Evolutionary conservation across 1,140 invertebrate genomes (phyloP), one percentile per base, ranked within the genome.

Genomic region (Thrips palmi): DNA sequence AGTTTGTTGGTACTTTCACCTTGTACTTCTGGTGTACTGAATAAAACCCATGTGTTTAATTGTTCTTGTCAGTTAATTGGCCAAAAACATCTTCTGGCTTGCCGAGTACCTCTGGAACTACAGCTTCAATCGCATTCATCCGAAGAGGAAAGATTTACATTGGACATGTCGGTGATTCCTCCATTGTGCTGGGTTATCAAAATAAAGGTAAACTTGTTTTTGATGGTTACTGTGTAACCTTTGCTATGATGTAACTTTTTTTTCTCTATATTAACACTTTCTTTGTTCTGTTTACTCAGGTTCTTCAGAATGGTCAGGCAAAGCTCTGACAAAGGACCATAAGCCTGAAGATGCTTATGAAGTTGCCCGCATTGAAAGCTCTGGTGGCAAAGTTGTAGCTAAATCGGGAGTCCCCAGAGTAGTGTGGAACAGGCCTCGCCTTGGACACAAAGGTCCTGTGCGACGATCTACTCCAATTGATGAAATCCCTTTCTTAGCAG

Each of bases 141-240:
- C 68, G 87, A 43, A 71, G 81, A 48, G 81, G 85, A 12, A 97
- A 97, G 62, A 78, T 97, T 39, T 97, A 96, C 53, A 82, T 92
- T 36, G 92, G 91, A 12, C 93, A 97, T 68, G 92, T 96, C 21
- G 93, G 93, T 14, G 93, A 97, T 59, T 96, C 91, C 0, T 86
- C 77, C 11, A 89, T 97, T 50, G 78, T 92, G 17, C 63, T 97
- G 28, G 91, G 89, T 19, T 76, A 77, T 52, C 75, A 82, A 53
- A 68, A 73, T 42, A 68, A 73, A 35, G 64, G 47, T 49, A 43
- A 24, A 33, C 39, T 22, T 29, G 3, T 15, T 14, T 18, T 35
- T 3, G 40, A 11, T 7, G 24, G 10, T 2, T 28, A 33, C 27
- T 20, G 4, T 11, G 17, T 20, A 4, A 17, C 8, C 8, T 34